phyloP scores from a whole-genome alignment of 2,888 invertebrate genomes.

The Malthinus flaveolus region DNA sequence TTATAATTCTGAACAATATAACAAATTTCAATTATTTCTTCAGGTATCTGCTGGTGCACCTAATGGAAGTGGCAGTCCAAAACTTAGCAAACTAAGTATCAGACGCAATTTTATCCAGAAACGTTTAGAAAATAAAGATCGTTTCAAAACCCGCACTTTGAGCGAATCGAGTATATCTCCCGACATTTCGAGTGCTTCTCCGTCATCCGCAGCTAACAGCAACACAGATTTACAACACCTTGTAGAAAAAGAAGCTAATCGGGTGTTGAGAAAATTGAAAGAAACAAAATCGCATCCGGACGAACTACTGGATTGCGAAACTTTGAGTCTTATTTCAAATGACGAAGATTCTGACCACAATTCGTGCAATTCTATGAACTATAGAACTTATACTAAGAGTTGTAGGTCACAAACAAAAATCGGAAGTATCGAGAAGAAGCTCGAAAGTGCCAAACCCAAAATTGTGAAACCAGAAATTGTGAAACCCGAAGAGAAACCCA shows the following conservation, averaged over 20 bases:
- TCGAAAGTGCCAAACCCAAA: constrained; percentile 24
- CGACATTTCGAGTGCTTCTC: constrained; percentile 50
- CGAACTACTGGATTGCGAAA: constrained; percentile 61
- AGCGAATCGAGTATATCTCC: constrained; percentile 59
- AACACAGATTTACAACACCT: constrained; percentile 43
- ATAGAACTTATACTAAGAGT: constrained; percentile 63
- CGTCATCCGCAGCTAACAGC: constrained; percentile 32
- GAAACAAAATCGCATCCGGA: constrained; percentile 57
- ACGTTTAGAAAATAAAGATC: constrained; percentile 68
- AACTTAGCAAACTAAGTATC: constrained; percentile 43
- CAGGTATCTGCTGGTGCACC: neutral
- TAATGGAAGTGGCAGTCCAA: constrained; percentile 1
- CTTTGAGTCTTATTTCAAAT: constrained; percentile 70
- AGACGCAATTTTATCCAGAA: constrained; percentile 56
- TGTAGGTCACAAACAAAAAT: constrained; percentile 48
- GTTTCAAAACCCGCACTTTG: constrained; percentile 74
- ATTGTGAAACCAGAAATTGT: constrained; percentile 62
- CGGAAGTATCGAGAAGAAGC: constrained; percentile 28
- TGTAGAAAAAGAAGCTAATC: constrained; percentile 61
- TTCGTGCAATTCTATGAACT: constrained; percentile 61
- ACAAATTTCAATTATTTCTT: neutral
- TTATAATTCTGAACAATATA: too few species aligned
- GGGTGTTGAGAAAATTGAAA: constrained; percentile 59
- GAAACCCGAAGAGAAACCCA: constrained; percentile 58
- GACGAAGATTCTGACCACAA: constrained; percentile 72